phyloP scores from a whole-genome alignment of 1,140 invertebrate genomes.

The Cardiocondyla obscurior region DNA sequence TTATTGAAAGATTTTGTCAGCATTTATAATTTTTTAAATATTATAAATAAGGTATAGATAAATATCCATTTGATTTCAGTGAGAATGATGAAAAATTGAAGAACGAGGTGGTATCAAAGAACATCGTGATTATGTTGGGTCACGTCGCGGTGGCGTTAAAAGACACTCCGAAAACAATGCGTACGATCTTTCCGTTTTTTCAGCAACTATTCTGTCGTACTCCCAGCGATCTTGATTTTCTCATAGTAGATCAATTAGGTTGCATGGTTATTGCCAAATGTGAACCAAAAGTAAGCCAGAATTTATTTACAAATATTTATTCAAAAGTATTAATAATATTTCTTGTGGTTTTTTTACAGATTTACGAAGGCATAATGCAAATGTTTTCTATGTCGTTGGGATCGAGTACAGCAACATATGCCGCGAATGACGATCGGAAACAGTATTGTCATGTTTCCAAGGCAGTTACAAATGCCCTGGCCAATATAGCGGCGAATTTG shows the following conservation, averaged over 20 bases:
- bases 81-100: slow-evolving; percentile 75
- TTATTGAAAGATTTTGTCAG: background rate
- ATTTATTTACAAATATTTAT: background rate
- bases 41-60: background rate
- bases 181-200: slow-evolving; percentile 98
- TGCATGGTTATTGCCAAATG: slow-evolving; percentile 98
- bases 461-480: slow-evolving; percentile 96
- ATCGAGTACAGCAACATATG: slow-evolving; percentile 95
- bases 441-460: slow-evolving; percentile 96
- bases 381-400: slow-evolving; percentile 99
- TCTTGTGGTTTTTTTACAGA: slow-evolving; percentile 71
- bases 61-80: slow-evolving; percentile 56
- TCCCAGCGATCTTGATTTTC: slow-evolving; percentile 93
- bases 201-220: slow-evolving; percentile 97
- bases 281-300: slow-evolving; percentile 85
- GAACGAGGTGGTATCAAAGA: slow-evolving; percentile 93
- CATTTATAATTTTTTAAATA: background rate
- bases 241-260: slow-evolving; percentile 98
- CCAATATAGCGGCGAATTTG: slow-evolving; percentile 97
- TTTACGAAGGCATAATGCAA: slow-evolving; percentile 98
- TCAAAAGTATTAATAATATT: slow-evolving; percentile 9
- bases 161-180: slow-evolving; percentile 95
- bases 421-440: slow-evolving; percentile 89
- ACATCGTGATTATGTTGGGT: slow-evolving; percentile 98
- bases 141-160: slow-evolving; percentile 97